A percentile compares a stretch with the other conserved stretches of the same genome.
Evolutionary conservation across 2,888 invertebrate genomes (phyloP).

Genomic region (Watsonalla binaria): DNA sequence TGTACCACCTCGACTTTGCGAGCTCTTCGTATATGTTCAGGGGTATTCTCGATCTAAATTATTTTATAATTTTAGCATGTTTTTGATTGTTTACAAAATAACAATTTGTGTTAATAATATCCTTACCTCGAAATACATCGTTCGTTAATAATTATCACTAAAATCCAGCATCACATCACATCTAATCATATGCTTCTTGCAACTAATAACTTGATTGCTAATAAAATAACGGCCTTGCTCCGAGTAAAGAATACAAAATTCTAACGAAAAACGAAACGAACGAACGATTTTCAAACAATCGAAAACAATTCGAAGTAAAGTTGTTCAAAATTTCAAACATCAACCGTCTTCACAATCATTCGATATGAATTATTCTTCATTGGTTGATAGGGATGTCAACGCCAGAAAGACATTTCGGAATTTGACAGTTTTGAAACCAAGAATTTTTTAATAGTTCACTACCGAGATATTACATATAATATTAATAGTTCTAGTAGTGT

Average conservation of each 20-base stretch:
- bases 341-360: not conserved
- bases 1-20: conserved; percentile 48
- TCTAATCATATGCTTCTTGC: not conserved
- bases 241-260: not conserved
- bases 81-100: too few relatives aligned
- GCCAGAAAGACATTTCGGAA: too few relatives aligned
- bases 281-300: not conserved
- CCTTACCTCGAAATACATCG: conserved; percentile 49
- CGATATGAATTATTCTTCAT: too few relatives aligned
- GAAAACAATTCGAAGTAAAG: conserved; percentile 6
- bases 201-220: not conserved
- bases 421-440: too few relatives aligned
- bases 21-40: conserved; percentile 57
- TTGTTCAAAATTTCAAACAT: conserved; percentile 18
- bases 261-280: not conserved
- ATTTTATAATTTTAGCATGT: too few relatives aligned
- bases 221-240: too few relatives aligned
- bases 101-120: too few relatives aligned
- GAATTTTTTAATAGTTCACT: too few relatives aligned
- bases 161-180: not conserved
- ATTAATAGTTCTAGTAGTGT: too few relatives aligned
- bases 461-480: too few relatives aligned
- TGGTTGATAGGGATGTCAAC: too few relatives aligned
- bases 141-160: not conserved
- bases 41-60: conserved; percentile 70